A percentile compares a stretch with the other conserved stretches of the same genome.
Conservation (phyloP, 2,113 vertebrate species). For the Pseudopipra pipra region DNA sequence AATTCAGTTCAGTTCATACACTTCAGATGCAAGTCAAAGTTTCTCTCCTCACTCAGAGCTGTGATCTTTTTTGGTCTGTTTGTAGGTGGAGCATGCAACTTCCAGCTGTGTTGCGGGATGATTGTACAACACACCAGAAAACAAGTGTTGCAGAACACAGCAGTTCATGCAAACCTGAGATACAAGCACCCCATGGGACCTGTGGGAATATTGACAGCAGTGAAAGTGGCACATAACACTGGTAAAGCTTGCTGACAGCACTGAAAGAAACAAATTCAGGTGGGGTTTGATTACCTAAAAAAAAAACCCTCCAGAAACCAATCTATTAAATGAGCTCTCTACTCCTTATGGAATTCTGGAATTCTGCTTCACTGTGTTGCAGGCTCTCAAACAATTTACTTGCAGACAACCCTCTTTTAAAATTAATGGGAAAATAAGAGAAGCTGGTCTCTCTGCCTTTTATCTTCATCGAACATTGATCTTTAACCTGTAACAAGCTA, state of each 20-base stretch:
- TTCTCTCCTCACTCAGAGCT: neutral
- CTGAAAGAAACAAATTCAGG: neutral
- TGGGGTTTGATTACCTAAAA: neutral
- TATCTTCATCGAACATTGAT: neutral
- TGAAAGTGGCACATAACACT: neutral
- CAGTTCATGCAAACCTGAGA: neutral
- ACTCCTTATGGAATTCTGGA: neutral
- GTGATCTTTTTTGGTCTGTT: neutral
- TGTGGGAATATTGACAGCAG: neutral
- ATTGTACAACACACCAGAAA: neutral
- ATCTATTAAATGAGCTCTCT: neutral
- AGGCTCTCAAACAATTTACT: neutral
- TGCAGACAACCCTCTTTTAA: neutral
- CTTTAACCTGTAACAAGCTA: constrained; percentile 28
- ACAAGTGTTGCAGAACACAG: neutral
- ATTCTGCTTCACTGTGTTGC: neutral
- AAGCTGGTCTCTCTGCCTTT: neutral
- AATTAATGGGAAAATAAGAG: neutral
- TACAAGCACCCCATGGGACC: neutral
- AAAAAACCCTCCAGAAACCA: neutral
- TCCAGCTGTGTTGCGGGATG: neutral
- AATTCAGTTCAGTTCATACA: neutral
- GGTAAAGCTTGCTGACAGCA: neutral
- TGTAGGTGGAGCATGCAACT: neutral
- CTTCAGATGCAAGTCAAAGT: neutral